phyloP scores from a whole-genome alignment of 2,888 invertebrate species.

The Hypercompe scribonia region DNA sequence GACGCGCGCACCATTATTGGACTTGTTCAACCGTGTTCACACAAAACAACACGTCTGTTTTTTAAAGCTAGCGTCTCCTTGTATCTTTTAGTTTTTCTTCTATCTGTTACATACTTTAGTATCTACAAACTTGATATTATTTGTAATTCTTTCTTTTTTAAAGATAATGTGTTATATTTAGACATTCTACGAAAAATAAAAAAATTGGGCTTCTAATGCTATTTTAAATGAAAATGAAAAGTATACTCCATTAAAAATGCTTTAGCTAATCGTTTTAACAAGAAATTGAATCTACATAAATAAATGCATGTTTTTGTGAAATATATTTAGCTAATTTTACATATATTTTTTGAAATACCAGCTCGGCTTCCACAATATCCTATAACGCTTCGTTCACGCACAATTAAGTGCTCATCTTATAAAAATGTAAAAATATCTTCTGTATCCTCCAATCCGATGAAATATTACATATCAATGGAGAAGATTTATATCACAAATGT shows the following conservation, averaged over 20 bases:
- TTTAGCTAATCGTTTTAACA: no score
- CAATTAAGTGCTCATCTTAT: neutral
- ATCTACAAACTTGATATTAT: neutral
- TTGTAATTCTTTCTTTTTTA: neutral
- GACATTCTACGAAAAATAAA: neutral
- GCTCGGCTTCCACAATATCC: neutral
- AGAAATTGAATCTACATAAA: neutral
- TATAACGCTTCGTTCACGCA: neutral
- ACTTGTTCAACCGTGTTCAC: slow-evolving; percentile 34
- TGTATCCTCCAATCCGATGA: neutral
- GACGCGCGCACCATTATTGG: slow-evolving; percentile 36
- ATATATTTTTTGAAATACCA: neutral
- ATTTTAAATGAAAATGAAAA: neutral
- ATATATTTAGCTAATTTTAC: no score
- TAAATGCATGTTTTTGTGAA: neutral
- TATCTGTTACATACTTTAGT: neutral
- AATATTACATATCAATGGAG: neutral
- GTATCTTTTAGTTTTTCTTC: slow-evolving; percentile 7
- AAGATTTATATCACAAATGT: neutral
- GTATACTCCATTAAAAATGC: no score
- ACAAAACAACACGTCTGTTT: slow-evolving; percentile 34
- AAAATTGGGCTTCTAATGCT: no score
- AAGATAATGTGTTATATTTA: neutral
- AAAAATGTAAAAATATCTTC: neutral
- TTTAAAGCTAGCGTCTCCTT: slow-evolving; percentile 25